Base-by-base conservation (phyloP, 1,140 invertebrate species). In the Littorina saxatilis region DNA sequence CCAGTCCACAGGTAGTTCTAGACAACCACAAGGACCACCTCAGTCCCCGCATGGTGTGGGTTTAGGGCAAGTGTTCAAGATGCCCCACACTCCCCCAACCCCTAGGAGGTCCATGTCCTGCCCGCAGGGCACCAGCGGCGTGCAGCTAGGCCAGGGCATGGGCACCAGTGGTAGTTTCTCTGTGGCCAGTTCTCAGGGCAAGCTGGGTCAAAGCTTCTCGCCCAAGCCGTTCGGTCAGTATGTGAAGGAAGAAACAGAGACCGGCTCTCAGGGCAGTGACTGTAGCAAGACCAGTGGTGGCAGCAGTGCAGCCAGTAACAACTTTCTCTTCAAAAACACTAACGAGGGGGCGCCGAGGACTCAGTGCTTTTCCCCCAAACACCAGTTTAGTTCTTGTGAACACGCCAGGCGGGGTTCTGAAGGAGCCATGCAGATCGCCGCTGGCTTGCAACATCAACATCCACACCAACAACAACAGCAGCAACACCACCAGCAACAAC, bases 71-170 rank as follows among this genome's bases (percentile, higher is more conserved):
- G 80, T 89, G 52, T 90, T 90, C 79, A 90, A 90, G 79, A 88
- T 88, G 84, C 89, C 89, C 20, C 87, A 85, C 55, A 85, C 88
- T 23, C 87, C 89, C n/a, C 87, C 87, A 9, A 87, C 86, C 27
- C 83, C 88, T 1, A 79, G 85, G 39, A 80, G 88, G 43, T 85
- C 88, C 15, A 63, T 85, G 58, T 84, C 87, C 40, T 85, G 83
- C 29, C 87, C 86, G 29, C 88, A 89, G 78, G 88, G 87, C 61
- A 82, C 86, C 72, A 82, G 84, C 43, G 83, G 85, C 35, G 81
- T 83, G 1, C 55, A 66, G 23, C 72, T 66, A 27, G 79, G 70
- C 27, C 37, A 68, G 35, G 74, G 66, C 13, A 76, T 43, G 5
- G 35, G 43, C 55, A 55, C 23, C n/a, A 70, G 79, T 27, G 58